A percentile compares a stretch with the other conserved stretches of the same genome.
phyloP scores from a whole-genome alignment of 2,113 vertebrate genomes.

The Lipotes vexillifer region DNA sequence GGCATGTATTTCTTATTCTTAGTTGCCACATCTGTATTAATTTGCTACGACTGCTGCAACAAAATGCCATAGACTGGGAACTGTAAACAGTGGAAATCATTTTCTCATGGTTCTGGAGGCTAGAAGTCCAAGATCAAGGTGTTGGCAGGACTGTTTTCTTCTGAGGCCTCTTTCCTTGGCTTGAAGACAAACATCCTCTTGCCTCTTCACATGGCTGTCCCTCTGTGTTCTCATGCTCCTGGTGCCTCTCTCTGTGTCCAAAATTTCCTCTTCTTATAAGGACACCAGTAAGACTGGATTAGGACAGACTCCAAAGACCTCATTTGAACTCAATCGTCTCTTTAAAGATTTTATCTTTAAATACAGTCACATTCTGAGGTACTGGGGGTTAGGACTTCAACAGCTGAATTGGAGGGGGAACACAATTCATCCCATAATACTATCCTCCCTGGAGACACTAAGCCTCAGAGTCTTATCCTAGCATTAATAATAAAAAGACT shows the following conservation, averaged over 20 bases:
- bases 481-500: background rate
- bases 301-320: background rate
- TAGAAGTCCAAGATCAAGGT: background rate
- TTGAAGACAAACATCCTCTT: background rate
- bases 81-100: background rate
- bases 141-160: background rate
- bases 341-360: background rate
- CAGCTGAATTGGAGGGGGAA: background rate
- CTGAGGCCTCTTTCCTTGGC: background rate
- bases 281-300: background rate
- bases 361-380: background rate
- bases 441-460: background rate
- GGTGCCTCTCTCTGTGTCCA: background rate
- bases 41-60: background rate
- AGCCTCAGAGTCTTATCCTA: background rate
- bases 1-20: background rate
- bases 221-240: background rate
- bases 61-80: background rate
- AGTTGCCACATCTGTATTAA: background rate
- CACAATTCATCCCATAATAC: background rate
- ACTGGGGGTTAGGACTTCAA: background rate
- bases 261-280: background rate
- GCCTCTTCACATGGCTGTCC: background rate
- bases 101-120: background rate
- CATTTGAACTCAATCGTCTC: background rate